These are phyloP conservation scores for Lepidostoma basale DNA, from an alignment of 1,140 invertebrate genomes.

Conservation along the genomic window DNA sequence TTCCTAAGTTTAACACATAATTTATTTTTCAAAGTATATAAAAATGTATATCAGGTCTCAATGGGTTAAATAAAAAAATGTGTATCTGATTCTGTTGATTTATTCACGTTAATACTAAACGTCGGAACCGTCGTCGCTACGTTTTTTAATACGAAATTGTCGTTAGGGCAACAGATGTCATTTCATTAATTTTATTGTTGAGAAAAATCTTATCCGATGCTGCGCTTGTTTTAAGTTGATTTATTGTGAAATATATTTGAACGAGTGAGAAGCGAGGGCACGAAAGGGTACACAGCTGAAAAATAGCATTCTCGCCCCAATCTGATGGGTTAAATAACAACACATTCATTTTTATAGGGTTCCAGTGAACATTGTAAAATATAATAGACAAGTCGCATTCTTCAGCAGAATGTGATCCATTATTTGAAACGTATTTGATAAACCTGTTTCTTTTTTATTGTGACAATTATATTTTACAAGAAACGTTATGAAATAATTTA, in stretches of 20 bases:
- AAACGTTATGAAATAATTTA: too few relatives aligned
- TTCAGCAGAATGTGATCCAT: too few relatives aligned
- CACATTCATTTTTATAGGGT: neutral
- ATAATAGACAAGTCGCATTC: neutral
- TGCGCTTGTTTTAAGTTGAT: neutral
- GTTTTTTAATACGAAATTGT: constrained; percentile 28
- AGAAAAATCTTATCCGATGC: neutral
- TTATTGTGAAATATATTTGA: neutral
- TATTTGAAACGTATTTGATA: too few relatives aligned
- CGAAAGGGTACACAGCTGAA: too few relatives aligned
- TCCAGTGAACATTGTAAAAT: neutral
- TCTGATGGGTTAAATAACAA: neutral
- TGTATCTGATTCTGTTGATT: constrained; percentile 32
- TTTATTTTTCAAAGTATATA: too few relatives aligned
- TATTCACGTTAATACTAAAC: constrained; percentile 15
- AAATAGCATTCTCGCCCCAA: too few relatives aligned
- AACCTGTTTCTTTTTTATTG: too few relatives aligned
- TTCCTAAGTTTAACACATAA: too few relatives aligned
- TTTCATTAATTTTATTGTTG: constrained; percentile 21
- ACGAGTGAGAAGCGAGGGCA: neutral
- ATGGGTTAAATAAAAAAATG: constrained; percentile 20
- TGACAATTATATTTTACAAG: too few relatives aligned
- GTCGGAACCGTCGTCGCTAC: constrained; percentile 17
- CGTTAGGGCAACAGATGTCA: constrained; percentile 28
- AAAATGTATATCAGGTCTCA: too few relatives aligned